Percentiles rank a stretch among this genome's conserved stretches.
Evolutionary conservation across 2,888 invertebrate genomes (phyloP).

Genomic region (Ectemnius lituratus): DNA sequence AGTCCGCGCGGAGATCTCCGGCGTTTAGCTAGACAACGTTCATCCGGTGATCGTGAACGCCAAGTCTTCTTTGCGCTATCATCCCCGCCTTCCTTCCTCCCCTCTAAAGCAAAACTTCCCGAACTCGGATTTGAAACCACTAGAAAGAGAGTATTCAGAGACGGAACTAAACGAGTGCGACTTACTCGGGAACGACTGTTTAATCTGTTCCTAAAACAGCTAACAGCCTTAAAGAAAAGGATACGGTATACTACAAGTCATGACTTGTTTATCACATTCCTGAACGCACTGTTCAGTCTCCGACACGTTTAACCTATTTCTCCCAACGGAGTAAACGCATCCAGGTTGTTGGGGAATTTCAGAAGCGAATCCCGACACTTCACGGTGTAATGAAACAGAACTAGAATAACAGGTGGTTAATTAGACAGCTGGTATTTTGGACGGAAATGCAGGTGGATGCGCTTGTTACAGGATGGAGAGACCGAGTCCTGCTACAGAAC

Average conservation of each 20-base stretch:
- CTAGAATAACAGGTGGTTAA: too few species aligned
- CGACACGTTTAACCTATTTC: too few species aligned
- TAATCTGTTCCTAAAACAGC: not conserved
- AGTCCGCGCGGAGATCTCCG: not conserved
- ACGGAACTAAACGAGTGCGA: not conserved
- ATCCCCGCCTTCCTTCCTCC: not conserved
- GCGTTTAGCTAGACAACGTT: not conserved
- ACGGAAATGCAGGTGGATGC: not conserved
- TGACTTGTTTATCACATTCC: too few species aligned
- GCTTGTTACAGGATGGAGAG: slow-evolving; percentile 79
- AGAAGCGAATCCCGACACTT: too few species aligned
- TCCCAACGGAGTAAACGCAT: too few species aligned
- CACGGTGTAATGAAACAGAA: too few species aligned
- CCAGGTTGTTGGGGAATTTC: too few species aligned
- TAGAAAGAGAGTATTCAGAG: not conserved
- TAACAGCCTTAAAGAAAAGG: too few species aligned
- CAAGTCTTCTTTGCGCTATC: not conserved
- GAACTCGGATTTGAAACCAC: not conserved
- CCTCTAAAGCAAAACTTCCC: not conserved
- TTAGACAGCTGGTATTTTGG: too few species aligned
- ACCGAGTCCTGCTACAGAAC: slow-evolving; percentile 82
- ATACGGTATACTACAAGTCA: too few species aligned
- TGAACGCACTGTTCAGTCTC: too few species aligned
- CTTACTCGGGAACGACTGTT: not conserved
- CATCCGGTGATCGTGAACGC: not conserved